Conservation (phyloP, 2,113 vertebrate species). For the Carlito syrichta region DNA sequence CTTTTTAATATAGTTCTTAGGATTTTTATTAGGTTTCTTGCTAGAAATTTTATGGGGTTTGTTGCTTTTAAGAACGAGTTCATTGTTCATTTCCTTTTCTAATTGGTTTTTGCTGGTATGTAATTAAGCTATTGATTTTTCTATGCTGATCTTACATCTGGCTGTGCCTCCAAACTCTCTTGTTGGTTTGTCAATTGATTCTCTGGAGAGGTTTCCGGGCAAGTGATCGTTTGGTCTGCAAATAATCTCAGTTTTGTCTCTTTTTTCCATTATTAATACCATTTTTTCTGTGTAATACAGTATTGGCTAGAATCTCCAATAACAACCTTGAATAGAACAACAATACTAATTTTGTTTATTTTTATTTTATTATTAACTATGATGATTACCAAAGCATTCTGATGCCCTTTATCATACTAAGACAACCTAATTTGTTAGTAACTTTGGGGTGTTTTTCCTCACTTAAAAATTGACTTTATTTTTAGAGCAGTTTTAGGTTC, state of each 20-base stretch:
- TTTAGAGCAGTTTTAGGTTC: neutral
- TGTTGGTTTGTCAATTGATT: neutral
- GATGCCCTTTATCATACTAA: neutral
- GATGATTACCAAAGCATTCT: neutral
- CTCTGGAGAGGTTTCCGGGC: neutral
- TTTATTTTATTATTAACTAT: neutral
- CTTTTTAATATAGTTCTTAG: neutral
- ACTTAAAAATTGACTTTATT: neutral
- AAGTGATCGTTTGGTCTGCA: neutral
- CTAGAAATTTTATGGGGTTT: neutral
- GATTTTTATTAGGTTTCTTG: neutral
- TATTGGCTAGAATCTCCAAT: neutral
- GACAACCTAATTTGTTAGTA: neutral
- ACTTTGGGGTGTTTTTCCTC: neutral
- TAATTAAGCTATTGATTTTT: slow-evolving; percentile 18
- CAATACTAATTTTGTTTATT: neutral
- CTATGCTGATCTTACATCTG: neutral
- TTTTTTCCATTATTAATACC: neutral
- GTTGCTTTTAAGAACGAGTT: neutral
- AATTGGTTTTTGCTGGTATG: neutral
- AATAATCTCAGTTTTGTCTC: neutral
- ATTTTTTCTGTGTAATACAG: neutral
- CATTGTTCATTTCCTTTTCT: slow-evolving; percentile 19
- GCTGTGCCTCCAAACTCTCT: neutral
- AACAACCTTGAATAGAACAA: neutral